phyloP scores from a whole-genome alignment of 2,888 invertebrate genomes.

The Ditula angustiorana region DNA sequence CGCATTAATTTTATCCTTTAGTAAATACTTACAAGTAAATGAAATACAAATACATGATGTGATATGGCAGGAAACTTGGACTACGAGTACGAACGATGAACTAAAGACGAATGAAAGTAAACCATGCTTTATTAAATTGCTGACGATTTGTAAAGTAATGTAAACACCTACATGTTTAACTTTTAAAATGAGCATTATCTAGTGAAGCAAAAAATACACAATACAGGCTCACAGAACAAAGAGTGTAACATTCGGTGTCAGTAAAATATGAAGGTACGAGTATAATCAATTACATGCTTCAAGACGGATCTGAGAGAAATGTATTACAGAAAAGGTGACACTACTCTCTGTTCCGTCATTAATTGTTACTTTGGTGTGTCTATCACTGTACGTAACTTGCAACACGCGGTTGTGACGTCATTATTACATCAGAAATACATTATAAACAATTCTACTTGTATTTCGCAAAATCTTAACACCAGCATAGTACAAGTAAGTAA shows the following conservation, averaged over 20 bases:
- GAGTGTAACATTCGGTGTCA: background rate
- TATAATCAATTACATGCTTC: no score
- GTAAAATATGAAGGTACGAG: no score
- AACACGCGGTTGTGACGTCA: no score
- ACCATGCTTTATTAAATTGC: conserved; percentile 29
- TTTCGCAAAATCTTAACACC: no score
- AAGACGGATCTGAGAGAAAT: no score
- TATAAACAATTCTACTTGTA: no score
- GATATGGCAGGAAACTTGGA: background rate
- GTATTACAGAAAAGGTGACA: no score
- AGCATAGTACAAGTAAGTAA: no score
- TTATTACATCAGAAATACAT: no score
- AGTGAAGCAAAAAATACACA: background rate
- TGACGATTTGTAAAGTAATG: background rate
- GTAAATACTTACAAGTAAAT: background rate
- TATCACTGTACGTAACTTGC: no score
- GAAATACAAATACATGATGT: background rate
- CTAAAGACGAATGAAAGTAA: conserved; percentile 26
- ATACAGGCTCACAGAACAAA: background rate
- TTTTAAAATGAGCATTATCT: background rate
- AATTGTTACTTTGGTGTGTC: no score
- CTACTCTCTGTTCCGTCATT: no score
- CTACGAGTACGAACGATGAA: background rate
- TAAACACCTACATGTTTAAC: background rate
- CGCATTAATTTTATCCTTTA: background rate